Conservation (phyloP, 2,888 invertebrate species). For the Scaptomyza tumidula region DNA sequence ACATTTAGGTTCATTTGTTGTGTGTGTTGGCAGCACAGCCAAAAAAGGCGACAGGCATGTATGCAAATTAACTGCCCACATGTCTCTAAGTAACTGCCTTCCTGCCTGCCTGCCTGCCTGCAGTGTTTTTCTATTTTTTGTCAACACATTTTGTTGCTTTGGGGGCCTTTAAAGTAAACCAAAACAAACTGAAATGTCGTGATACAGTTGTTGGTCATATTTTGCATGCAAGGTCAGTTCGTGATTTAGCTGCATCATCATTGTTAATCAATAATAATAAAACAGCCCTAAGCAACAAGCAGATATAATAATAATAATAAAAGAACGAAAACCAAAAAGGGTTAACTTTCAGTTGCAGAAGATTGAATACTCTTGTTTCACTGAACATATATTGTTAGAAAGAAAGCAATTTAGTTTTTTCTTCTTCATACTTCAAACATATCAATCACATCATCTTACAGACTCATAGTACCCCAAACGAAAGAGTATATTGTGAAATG, state of each 20-base stretch:
- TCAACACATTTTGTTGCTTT: constrained; percentile 47
- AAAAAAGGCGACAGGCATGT: constrained; percentile 42
- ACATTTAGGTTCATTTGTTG: constrained; percentile 1
- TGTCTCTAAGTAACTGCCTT: not conserved
- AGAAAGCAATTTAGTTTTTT: too few relatives aligned
- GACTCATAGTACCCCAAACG: not conserved
- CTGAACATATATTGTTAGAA: too few relatives aligned
- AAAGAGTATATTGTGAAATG: not conserved
- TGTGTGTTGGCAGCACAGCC: constrained; percentile 47
- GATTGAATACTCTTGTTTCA: not conserved
- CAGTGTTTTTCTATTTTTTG: constrained; percentile 35
- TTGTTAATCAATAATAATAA: constrained; percentile 58
- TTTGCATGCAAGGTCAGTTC: constrained; percentile 59
- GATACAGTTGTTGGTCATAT: constrained; percentile 12
- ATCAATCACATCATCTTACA: not conserved
- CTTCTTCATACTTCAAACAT: too few relatives aligned
- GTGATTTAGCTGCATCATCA: constrained; percentile 51
- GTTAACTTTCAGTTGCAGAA: not conserved
- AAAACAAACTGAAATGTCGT: constrained; percentile 43
- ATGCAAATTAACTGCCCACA: constrained; percentile 68
- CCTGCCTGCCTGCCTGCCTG: constrained; percentile 43
- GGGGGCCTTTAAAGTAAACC: constrained; percentile 23
- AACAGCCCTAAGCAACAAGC: constrained; percentile 26
- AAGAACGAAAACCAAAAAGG: not conserved
- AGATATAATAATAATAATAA: not conserved